phyloP scores from a whole-genome alignment of 1,140 invertebrate species.

The Drosophila insularis region DNA sequence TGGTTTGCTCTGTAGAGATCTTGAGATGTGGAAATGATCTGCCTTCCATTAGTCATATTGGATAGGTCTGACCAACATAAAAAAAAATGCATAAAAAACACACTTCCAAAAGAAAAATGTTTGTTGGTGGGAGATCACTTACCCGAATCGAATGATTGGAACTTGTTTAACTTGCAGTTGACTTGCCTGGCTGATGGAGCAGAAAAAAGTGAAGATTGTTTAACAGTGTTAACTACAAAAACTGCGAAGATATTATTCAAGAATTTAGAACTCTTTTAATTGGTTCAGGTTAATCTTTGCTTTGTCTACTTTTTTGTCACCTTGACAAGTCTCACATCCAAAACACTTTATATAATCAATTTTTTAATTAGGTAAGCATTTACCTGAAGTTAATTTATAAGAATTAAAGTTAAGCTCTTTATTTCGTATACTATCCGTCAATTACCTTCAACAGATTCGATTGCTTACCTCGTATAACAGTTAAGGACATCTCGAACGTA shows the following conservation, averaged over 20 bases:
- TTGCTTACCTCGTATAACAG: background rate
- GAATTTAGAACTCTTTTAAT: too few species aligned
- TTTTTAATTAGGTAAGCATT: too few species aligned
- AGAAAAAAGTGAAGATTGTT: background rate
- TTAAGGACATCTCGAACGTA: background rate
- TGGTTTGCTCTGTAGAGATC: constrained; percentile 26
- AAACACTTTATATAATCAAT: too few species aligned
- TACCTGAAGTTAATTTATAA: too few species aligned
- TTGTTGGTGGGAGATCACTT: constrained; percentile 38
- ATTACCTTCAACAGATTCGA: too few species aligned
- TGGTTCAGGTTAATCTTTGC: too few species aligned
- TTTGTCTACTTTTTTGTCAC: too few species aligned
- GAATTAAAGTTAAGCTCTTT: too few species aligned
- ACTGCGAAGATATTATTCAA: background rate
- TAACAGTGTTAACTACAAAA: too few species aligned
- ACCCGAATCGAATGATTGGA: constrained; percentile 21
- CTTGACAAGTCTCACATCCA: too few species aligned
- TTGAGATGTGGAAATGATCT: constrained; percentile 37
- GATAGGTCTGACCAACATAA: constrained; percentile 26
- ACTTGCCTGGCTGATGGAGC: background rate
- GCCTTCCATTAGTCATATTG: constrained; percentile 50
- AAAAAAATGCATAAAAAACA: constrained; percentile 5
- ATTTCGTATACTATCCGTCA: too few species aligned
- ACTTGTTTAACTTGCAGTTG: background rate
- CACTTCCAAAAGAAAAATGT: background rate